These are phyloP conservation scores for Trachelus stipa DNA, from an alignment of 2,888 invertebrate genomes.

Conservation along the genomic window DNA sequence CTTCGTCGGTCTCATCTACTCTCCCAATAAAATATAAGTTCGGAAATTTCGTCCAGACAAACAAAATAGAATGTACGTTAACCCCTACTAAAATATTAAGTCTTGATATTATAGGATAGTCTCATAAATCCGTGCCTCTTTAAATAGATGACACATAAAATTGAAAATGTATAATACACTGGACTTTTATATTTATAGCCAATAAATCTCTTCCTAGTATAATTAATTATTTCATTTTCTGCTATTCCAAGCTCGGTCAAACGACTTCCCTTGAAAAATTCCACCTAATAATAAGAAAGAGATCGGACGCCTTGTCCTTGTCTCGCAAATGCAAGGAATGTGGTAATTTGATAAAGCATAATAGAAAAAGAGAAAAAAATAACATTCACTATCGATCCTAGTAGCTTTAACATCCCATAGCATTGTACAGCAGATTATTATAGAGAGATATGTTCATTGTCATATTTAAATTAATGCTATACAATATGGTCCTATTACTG, in stretches of 20 bases:
- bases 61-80: background rate
- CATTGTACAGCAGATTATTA: background rate
- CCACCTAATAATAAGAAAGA: background rate
- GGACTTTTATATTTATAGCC: background rate
- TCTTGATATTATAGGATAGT: background rate
- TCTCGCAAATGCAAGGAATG: background rate
- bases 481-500: background rate
- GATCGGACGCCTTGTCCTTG: background rate
- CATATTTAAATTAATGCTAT: background rate
- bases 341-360: background rate
- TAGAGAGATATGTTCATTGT: slow-evolving; percentile 7
- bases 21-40: background rate
- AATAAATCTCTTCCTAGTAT: background rate
- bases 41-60: background rate
- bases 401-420: background rate
- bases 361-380: background rate
- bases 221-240: background rate
- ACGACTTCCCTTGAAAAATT: background rate
- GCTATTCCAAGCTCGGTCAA: background rate
- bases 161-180: background rate
- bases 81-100: background rate
- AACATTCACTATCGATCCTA: background rate
- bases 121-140: background rate
- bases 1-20: background rate
- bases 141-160: background rate